Percentiles rank a stretch among this genome's conserved stretches.
Evolutionary conservation across 2,888 invertebrate genomes (phyloP).

Genomic region (Ornithoptera priamus): DNA sequence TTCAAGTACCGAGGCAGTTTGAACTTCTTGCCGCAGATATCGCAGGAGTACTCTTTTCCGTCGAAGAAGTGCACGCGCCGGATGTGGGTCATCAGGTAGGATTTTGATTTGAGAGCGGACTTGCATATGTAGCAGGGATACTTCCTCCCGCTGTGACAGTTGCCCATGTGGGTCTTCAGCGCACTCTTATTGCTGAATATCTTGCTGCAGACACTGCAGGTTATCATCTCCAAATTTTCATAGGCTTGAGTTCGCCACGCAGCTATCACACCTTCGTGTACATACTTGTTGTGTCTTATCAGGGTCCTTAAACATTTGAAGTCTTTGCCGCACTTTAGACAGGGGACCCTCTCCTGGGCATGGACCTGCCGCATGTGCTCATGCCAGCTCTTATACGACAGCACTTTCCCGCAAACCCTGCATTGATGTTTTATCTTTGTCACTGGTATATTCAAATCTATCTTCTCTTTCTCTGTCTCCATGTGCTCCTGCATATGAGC

Average conservation of each 20-base stretch:
- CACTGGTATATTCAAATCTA: neutral
- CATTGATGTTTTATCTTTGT: constrained; percentile 32
- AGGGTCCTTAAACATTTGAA: constrained; percentile 35
- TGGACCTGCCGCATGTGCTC: constrained; percentile 40
- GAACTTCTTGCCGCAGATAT: constrained; percentile 43
- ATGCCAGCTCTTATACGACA: constrained; percentile 39
- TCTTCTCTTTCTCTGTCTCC: neutral
- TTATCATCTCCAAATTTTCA: neutral
- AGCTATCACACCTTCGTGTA: constrained; percentile 28
- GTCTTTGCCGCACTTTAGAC: constrained; percentile 28
- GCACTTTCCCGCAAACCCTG: constrained; percentile 36
- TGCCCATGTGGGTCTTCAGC: constrained; percentile 38
- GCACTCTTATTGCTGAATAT: constrained; percentile 33
- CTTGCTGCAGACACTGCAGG: constrained; percentile 38
- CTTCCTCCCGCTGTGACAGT: constrained; percentile 39
- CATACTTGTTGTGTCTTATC: constrained; percentile 33
- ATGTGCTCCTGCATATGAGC: constrained; percentile 29
- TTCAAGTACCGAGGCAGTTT: constrained; percentile 44
- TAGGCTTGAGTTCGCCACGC: constrained; percentile 20
- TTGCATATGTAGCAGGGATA: constrained; percentile 42
- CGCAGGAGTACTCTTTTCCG: constrained; percentile 42
- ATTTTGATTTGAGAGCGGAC: constrained; percentile 39
- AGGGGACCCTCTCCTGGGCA: constrained; percentile 15
- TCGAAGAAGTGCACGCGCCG: constrained; percentile 43
- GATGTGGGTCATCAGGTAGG: constrained; percentile 42